A percentile compares a stretch with the other conserved stretches of the same genome.
phyloP scores from a whole-genome alignment of 2,113 vertebrate species.

The Crotalus helleri region DNA sequence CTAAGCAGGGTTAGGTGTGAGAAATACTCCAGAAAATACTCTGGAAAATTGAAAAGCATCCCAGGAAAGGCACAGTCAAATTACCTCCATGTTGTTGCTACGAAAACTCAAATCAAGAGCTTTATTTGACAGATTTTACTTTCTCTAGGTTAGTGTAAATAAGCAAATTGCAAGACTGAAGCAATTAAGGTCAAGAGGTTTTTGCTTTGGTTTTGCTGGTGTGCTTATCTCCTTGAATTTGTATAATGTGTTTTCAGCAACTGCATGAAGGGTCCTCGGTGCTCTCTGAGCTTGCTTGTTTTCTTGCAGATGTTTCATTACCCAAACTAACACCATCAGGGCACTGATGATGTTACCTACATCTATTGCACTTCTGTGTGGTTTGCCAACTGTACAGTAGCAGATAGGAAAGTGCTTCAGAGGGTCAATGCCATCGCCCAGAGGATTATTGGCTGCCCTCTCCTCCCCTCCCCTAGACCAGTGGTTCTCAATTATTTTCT shows the following conservation, averaged over 20 bases:
- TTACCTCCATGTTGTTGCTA: neutral
- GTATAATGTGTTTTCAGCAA: neutral
- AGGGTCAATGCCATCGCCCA: too few species aligned
- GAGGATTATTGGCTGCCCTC: too few species aligned
- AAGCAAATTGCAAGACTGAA: neutral
- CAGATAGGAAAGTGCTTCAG: too few species aligned
- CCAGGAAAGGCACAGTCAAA: neutral
- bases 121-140: neutral
- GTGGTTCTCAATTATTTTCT: too few species aligned
- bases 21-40: neutral
- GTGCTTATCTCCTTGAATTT: neutral
- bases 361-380: too few species aligned
- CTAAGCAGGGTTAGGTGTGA: neutral
- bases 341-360: too few species aligned
- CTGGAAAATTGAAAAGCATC: neutral
- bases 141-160: neutral
- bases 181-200: neutral
- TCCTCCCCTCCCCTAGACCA: too few species aligned
- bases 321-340: neutral
- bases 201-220: neutral
- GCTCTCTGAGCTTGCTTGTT: neutral
- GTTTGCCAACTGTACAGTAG: too few species aligned
- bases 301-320: neutral
- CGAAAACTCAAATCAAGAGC: neutral
- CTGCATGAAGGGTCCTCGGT: neutral